Percentiles rank a stretch among this genome's conserved stretches.
These are phyloP conservation scores for Poeciliopsis retropinna DNA, from an alignment of 2,113 vertebrate genomes.

Conservation along the genomic window DNA sequence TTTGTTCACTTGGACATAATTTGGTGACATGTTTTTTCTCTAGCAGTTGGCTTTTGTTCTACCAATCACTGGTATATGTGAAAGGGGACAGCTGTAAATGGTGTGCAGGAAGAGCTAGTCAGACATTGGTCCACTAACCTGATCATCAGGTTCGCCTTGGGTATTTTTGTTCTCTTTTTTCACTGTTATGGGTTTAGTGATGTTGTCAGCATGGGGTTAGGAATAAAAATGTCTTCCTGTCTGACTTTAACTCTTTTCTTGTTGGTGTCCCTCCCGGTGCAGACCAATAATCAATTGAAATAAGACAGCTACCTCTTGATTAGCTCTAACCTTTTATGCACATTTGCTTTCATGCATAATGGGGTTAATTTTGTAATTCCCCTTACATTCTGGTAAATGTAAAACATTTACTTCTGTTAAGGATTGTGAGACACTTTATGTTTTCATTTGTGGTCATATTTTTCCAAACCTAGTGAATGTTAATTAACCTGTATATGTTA, in stretches of 20 bases:
- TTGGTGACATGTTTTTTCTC: conserved; percentile 6
- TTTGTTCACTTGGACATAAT: conserved; percentile 32
- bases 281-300: background rate
- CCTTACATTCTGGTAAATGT: too few relatives aligned
- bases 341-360: background rate
- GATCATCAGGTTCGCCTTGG: conserved; percentile 32
- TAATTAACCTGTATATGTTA: background rate
- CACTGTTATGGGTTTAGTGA: background rate
- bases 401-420: too few relatives aligned
- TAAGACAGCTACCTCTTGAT: background rate
- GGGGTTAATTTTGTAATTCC: background rate
- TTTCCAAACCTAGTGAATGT: background rate
- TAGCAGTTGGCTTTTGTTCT: conserved; percentile 9
- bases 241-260: background rate
- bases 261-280: background rate
- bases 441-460: background rate
- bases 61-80: conserved; percentile 11
- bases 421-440: too few relatives aligned
- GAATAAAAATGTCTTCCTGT: background rate
- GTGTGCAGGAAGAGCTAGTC: background rate
- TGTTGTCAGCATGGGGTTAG: background rate
- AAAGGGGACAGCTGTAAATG: conserved; percentile 24
- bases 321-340: background rate
- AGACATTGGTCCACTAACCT: background rate
- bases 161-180: background rate